phyloP scores from a whole-genome alignment of 1,140 invertebrate species.

The Cyrtorhinus lividipennis region DNA sequence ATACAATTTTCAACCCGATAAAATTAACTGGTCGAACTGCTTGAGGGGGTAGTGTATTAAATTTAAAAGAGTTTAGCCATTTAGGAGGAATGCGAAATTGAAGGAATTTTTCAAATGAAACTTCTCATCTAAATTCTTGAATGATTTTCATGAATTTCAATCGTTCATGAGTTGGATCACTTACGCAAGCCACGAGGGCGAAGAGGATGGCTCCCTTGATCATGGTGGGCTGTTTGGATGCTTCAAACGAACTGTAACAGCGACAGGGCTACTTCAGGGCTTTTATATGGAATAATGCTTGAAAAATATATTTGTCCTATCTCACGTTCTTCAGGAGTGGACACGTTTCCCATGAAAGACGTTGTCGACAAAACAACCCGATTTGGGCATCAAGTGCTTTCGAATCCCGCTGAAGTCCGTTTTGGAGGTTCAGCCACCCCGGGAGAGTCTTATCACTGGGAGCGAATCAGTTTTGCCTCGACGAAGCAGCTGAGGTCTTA shows the following conservation, averaged over 20 bases:
- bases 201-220: neutral
- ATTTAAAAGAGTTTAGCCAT: too few relatives aligned
- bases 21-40: too few relatives aligned
- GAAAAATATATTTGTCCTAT: neutral
- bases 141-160: too few relatives aligned
- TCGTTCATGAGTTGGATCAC: too few relatives aligned
- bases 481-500: too few relatives aligned
- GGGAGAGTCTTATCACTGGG: too few relatives aligned
- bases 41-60: too few relatives aligned
- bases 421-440: neutral
- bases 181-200: neutral
- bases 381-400: neutral
- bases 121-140: too few relatives aligned
- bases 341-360: neutral
- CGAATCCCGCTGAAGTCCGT: neutral
- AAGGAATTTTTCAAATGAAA: too few relatives aligned
- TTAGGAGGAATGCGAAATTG: too few relatives aligned
- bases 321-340: neutral
- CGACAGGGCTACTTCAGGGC: neutral
- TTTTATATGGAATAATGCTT: neutral
- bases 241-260: neutral
- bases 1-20: too few relatives aligned
- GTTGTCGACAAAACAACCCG: neutral
- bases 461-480: too few relatives aligned
- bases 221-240: neutral